Conservation (phyloP, 2,797 vertebrate genomes). For the Mus spretus region DNA sequence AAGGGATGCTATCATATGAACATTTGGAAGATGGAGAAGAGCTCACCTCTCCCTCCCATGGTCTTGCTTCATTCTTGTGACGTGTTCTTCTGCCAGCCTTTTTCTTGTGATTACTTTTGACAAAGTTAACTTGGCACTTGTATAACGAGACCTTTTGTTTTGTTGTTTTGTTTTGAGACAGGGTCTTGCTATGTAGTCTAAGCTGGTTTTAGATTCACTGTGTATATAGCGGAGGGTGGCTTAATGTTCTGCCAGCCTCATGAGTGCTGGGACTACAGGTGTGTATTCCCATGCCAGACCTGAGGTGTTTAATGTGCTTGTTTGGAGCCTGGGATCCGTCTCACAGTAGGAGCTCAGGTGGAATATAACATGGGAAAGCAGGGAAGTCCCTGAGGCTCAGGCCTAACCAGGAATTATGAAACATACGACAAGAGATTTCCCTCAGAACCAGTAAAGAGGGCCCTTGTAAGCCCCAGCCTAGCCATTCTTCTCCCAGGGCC, state of each 20-base stretch:
- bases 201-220: not conserved
- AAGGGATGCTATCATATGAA: not conserved
- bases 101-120: conserved; percentile 33
- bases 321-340: conserved; percentile 21
- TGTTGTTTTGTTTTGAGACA: not conserved
- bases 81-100: conserved; percentile 18
- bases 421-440: not conserved
- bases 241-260: not conserved
- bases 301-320: not conserved
- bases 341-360: not conserved
- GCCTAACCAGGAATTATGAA: not conserved
- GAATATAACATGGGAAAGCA: not conserved
- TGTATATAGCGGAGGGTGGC: not conserved
- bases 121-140: not conserved
- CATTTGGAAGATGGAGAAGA: conserved; percentile 47
- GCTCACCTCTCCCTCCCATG: not conserved
- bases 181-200: not conserved
- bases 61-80: conserved; percentile 34
- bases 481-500: not conserved
- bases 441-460: not conserved
- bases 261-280: not conserved
- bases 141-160: not conserved
- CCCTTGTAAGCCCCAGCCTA: not conserved
- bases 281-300: not conserved
- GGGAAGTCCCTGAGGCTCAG: not conserved